Evolutionary conservation across 2,797 vertebrate species (phyloP).

Genomic region (Peromyscus melanophrys): DNA sequence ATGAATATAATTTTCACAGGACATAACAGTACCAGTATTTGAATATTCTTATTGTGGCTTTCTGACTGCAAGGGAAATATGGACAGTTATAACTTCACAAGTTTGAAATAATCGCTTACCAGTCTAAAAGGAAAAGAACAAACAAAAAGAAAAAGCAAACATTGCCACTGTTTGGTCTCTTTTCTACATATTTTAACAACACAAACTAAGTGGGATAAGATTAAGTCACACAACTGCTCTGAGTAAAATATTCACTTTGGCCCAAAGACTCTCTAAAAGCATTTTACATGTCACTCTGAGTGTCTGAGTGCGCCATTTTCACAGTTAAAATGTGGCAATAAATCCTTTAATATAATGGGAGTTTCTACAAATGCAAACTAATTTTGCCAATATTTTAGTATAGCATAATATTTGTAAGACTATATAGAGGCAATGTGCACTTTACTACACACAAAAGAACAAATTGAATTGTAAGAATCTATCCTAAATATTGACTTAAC

Average conservation of each 20-base stretch:
- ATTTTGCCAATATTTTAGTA: background rate
- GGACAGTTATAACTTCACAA: background rate
- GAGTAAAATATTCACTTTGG: background rate
- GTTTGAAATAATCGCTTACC: background rate
- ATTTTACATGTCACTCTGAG: background rate
- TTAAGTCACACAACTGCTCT: conserved; percentile 14
- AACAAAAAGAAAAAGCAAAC: no score
- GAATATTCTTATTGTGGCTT: background rate
- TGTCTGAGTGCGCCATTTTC: background rate
- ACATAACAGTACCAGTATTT: background rate
- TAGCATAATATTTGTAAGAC: background rate
- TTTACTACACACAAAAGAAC: background rate
- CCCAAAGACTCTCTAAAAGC: conserved; percentile 40
- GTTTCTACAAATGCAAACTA: conserved; percentile 2
- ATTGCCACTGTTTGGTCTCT: background rate
- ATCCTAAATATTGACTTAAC: background rate
- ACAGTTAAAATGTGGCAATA: background rate
- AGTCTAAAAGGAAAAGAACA: background rate
- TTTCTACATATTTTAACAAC: background rate
- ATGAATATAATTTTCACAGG: background rate
- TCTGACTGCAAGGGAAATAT: background rate
- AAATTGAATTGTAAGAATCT: background rate
- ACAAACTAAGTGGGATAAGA: conserved; percentile 50
- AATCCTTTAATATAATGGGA: background rate
- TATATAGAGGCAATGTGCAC: background rate